Conservation (phyloP, 2,888 invertebrate genomes). For the Drosophila affinis region DNA sequence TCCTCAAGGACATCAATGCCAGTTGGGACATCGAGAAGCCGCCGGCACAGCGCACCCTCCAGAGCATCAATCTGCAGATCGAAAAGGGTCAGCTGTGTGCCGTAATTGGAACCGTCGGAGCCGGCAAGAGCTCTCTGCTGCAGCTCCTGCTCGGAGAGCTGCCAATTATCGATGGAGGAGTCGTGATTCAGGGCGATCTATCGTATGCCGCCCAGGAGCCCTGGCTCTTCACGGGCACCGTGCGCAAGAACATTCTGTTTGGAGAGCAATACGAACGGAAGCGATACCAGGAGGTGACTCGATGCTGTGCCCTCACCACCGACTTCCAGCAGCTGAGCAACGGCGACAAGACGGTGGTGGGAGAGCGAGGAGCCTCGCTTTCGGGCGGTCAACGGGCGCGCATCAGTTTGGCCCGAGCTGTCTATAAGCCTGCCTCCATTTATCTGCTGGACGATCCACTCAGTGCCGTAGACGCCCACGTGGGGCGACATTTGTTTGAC, state of each 20-base stretch:
- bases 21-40: slow-evolving; percentile 85
- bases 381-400: slow-evolving; percentile 91
- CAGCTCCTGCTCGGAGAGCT: slow-evolving; percentile 87
- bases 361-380: slow-evolving; percentile 89
- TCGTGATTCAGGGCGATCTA: slow-evolving; percentile 85
- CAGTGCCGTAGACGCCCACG: slow-evolving; percentile 91
- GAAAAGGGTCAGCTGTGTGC: slow-evolving; percentile 89
- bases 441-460: slow-evolving; percentile 92
- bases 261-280: slow-evolving; percentile 86
- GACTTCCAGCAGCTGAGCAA: slow-evolving; percentile 87
- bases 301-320: slow-evolving; percentile 81
- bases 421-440: slow-evolving; percentile 90
- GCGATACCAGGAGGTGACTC: slow-evolving; percentile 87
- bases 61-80: slow-evolving; percentile 86
- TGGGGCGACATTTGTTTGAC: slow-evolving; percentile 90
- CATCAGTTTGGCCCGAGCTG: slow-evolving; percentile 88
- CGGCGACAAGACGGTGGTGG: slow-evolving; percentile 88
- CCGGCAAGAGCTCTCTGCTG: slow-evolving; percentile 88
- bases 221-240: slow-evolving; percentile 87
- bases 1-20: slow-evolving; percentile 84
- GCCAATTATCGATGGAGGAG: slow-evolving; percentile 84
- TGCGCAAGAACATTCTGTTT: slow-evolving; percentile 91
- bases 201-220: slow-evolving; percentile 89
- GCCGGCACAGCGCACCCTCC: slow-evolving; percentile 84
- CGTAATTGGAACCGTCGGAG: slow-evolving; percentile 94